phyloP scores from a whole-genome alignment of 2,113 vertebrate species.

The Urocitellus parryii region DNA sequence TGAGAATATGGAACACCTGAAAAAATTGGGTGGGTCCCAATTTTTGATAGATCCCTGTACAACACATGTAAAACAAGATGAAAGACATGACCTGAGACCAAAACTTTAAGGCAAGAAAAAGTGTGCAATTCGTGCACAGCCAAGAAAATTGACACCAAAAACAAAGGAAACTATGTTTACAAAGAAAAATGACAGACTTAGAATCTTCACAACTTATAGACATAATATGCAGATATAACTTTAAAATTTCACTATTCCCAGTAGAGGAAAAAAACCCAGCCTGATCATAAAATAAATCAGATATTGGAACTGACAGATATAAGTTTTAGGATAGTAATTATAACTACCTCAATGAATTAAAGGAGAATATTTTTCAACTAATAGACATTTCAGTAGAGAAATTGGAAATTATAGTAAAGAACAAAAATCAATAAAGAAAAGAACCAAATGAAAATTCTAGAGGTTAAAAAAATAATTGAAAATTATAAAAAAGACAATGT shows the following conservation, averaged over 20 bases:
- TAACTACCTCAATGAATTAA: background rate
- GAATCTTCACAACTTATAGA: background rate
- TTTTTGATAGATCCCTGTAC: background rate
- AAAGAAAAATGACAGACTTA: background rate
- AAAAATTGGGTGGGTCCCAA: too few relatives aligned
- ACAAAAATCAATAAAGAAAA: background rate
- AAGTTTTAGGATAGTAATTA: background rate
- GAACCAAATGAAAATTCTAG: background rate
- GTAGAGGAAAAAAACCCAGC: background rate
- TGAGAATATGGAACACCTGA: background rate
- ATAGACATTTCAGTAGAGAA: background rate
- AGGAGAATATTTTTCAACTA: background rate
- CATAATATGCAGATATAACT: background rate
- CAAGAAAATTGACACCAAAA: background rate
- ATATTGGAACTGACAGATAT: background rate
- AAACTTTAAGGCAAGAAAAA: background rate
- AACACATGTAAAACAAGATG: background rate
- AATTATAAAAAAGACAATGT: background rate
- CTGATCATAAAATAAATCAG: background rate
- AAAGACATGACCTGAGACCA: background rate
- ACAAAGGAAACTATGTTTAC: background rate
- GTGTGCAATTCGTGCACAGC: background rate
- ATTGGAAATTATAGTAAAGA: background rate
- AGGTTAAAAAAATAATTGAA: slow-evolving; percentile 13
- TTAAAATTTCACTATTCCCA: background rate